phyloP scores from a whole-genome alignment of 2,113 vertebrate species.

The Pseudonaja textilis region DNA sequence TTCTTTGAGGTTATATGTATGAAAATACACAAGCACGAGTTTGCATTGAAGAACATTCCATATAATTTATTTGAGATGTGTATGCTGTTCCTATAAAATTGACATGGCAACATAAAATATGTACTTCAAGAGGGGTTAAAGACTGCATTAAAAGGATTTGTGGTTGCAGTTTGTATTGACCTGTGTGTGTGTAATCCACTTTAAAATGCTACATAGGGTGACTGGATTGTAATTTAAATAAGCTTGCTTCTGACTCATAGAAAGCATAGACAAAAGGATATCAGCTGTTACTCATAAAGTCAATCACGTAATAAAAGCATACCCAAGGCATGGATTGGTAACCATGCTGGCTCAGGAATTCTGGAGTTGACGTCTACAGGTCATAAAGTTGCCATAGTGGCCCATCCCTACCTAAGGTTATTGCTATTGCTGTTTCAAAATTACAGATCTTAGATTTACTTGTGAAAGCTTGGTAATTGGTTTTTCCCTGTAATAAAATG shows the following conservation, averaged over 20 bases:
- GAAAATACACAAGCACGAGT: neutral
- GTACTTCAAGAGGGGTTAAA: conserved; percentile 28
- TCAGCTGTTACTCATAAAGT: conserved; percentile 63
- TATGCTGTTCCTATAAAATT: neutral
- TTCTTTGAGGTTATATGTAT: neutral
- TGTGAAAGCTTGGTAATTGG: conserved; percentile 71
- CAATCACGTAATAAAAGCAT: conserved; percentile 56
- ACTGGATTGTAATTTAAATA: conserved; percentile 42
- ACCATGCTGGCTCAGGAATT: neutral
- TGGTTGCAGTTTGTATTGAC: neutral
- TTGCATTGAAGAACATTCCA: neutral
- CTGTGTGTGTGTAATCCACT: neutral
- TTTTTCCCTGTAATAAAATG: conserved; percentile 64
- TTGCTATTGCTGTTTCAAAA: conserved; percentile 68
- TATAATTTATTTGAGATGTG: neutral
- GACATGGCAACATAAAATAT: neutral
- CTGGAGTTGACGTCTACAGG: neutral
- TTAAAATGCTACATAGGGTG: conserved; percentile 2
- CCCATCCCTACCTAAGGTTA: conserved; percentile 49
- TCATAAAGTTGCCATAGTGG: neutral
- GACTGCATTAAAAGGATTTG: neutral
- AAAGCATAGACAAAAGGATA: conserved; percentile 56
- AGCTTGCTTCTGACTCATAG: conserved; percentile 38
- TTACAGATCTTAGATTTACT: conserved; percentile 68
- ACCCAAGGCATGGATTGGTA: neutral